These are phyloP conservation scores for Rotaria sp. DNA, from an alignment of 2,888 invertebrate species.

Conservation along the genomic window DNA sequence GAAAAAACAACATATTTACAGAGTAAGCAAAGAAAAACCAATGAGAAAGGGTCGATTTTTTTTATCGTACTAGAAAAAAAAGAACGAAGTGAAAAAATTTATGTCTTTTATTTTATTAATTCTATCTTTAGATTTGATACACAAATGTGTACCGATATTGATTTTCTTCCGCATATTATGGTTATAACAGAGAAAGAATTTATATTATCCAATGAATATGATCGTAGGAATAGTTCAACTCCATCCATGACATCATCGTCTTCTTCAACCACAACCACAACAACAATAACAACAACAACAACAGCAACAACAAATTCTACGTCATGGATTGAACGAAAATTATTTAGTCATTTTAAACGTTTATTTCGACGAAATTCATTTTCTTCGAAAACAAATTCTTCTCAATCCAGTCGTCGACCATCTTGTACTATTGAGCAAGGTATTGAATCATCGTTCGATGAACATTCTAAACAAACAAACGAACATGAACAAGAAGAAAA, in stretches of 20 bases:
- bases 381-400: neutral
- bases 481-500: neutral
- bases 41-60: neutral
- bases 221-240: neutral
- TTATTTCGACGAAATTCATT: neutral
- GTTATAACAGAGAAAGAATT: neutral
- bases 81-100: neutral
- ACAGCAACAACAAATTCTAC: neutral
- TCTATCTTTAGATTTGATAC: neutral
- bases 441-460: neutral
- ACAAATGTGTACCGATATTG: neutral
- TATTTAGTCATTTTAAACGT: neutral
- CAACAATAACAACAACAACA: neutral
- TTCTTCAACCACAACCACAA: too few relatives aligned
- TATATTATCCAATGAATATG: neutral
- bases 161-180: neutral
- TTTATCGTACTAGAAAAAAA: neutral
- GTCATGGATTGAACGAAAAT: neutral
- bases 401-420: neutral
- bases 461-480: neutral
- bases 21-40: neutral
- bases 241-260: neutral
- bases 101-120: neutral
- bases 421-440: neutral
- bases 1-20: conserved; percentile 5